A percentile compares a stretch with the other conserved stretches of the same genome.
These are phyloP conservation scores for Vanessa atalanta DNA, from an alignment of 1,140 invertebrate genomes.

Conservation along the genomic window DNA sequence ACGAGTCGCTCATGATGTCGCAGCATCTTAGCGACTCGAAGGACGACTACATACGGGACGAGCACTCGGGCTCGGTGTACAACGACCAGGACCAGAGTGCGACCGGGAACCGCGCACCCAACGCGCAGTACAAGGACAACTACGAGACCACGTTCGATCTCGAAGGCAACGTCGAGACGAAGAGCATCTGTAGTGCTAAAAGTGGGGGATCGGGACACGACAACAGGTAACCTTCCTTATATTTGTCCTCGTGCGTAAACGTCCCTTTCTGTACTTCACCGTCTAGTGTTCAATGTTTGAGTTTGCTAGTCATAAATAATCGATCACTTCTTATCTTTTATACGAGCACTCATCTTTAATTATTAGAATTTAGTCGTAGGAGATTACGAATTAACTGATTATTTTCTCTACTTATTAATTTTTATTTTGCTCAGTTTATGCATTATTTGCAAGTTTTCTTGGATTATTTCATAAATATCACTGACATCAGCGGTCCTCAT, in stretches of 20 bases:
- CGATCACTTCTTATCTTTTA: no score
- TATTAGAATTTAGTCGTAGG: no score
- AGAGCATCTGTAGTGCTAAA: constrained; percentile 84
- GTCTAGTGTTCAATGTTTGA: constrained; percentile 14
- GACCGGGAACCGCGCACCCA: constrained; percentile 48
- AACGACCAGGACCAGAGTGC: constrained; percentile 61
- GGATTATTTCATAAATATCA: no score
- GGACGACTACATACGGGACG: constrained; percentile 68
- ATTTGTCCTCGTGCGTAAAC: constrained; percentile 24
- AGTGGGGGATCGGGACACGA: constrained; percentile 85
- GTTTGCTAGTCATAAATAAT: no score
- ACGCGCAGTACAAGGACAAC: constrained; percentile 83
- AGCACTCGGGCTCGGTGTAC: constrained; percentile 64
- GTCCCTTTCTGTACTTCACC: constrained; percentile 1
- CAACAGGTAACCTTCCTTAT: constrained; percentile 80
- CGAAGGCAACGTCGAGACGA: constrained; percentile 90
- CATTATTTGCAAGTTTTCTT: no score
- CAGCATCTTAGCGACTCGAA: constrained; percentile 72
- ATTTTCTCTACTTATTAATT: no score
- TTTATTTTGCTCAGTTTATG: no score
- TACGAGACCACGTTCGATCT: constrained; percentile 92
- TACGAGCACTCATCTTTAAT: no score
- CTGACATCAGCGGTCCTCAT: no score
- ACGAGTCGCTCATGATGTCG: constrained; percentile 75
- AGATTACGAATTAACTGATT: no score